Conservation (phyloP, 2,888 invertebrate genomes). For the Cactoblastis cactorum region DNA sequence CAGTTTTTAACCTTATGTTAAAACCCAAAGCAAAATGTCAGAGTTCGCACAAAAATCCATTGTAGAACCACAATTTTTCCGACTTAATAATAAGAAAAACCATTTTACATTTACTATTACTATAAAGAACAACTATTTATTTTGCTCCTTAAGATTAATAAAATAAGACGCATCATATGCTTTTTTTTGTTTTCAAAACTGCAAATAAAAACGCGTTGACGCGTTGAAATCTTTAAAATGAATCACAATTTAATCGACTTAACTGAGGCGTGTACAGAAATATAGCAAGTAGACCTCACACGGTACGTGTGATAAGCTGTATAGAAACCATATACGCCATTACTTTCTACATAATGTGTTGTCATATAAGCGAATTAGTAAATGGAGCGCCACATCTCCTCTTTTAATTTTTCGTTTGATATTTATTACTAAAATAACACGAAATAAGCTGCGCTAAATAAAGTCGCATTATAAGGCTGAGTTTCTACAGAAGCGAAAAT, state of each 20-base stretch:
- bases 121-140: background rate
- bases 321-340: too few relatives aligned
- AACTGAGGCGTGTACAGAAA: too few relatives aligned
- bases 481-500: too few relatives aligned
- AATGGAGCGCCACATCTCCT: too few relatives aligned
- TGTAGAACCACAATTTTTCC: constrained; percentile 6
- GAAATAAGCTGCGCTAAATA: too few relatives aligned
- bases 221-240: constrained; percentile 42
- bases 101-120: background rate
- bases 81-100: constrained; percentile 2
- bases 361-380: too few relatives aligned
- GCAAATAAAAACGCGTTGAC: constrained; percentile 13
- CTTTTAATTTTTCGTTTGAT: too few relatives aligned
- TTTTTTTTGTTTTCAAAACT: background rate
- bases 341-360: too few relatives aligned
- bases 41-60: constrained; percentile 6
- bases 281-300: too few relatives aligned
- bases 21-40: constrained; percentile 11
- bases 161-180: background rate
- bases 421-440: too few relatives aligned
- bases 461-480: too few relatives aligned
- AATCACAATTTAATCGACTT: constrained; percentile 22
- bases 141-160: background rate
- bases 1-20: background rate
- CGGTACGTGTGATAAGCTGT: too few relatives aligned